Base-by-base conservation (phyloP, 2,113 vertebrate genomes). In the Cyphomyrus discorhynchus region DNA sequence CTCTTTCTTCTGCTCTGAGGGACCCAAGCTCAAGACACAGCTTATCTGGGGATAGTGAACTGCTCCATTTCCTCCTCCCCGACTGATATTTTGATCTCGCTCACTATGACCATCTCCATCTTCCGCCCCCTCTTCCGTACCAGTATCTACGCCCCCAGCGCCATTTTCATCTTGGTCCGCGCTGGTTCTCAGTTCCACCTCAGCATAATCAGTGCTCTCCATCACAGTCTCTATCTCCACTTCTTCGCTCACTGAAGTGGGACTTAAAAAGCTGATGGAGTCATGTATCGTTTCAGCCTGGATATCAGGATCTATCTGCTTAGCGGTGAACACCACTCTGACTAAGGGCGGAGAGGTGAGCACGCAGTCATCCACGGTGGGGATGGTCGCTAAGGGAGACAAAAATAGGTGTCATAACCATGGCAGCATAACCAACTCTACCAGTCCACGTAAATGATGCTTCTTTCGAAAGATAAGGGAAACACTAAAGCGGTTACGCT, bases 221-320 rank as follows among this genome's bases (percentile, higher is more conserved):
- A 80, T 88, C 47, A 77, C 47, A 2, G 85, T 53, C 47, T 80
- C 66, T 24, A 83, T n/a, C 39, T 53, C 89, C 89, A 85, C 89
- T 50, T 84, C 83, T 17, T 90, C 53, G 7, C 83, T 74, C 13
- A 86, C 52, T 49, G 89, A 70, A 7, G 84, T 21, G 47, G 89
- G 49, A 62, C 85, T 87, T 74, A 77, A 53, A 77, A 53, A 70
- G 19, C 13, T 80, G 8, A 77, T 46, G 24, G 49, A 45, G 42
- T 53, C 58, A 3, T 74, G 47, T 19, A 27, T 2, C 9, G 58
- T 39, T 7, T 53, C 89, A 39, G 31, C 46, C 17, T 74, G 84
- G 62, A 17, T 45, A 19, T 21, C 66, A 5, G 85, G 50, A 62
- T 90, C 85, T 5, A 45, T 52, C 31, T 39, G 89, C 66, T 90